phyloP scores from a whole-genome alignment of 2,113 vertebrate genomes.

The Grammomys dolichurus region DNA sequence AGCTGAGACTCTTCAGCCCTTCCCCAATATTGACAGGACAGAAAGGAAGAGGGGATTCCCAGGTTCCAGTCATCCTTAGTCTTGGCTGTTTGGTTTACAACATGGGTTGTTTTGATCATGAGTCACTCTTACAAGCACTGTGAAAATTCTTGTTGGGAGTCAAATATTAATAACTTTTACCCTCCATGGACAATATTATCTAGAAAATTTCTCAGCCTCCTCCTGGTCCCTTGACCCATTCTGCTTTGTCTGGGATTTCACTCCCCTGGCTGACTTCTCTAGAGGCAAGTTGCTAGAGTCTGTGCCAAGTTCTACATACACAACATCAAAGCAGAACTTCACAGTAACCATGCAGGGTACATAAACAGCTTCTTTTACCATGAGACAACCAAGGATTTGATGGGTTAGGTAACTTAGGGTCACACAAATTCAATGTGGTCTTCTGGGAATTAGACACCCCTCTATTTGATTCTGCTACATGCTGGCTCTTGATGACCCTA shows the following conservation, averaged over 20 bases:
- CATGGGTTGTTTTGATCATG: constrained; percentile 39
- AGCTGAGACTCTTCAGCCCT: constrained; percentile 58
- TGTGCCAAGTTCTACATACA: not conserved
- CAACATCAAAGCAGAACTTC: not conserved
- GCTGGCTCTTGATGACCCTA: not conserved
- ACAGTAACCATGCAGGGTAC: not conserved
- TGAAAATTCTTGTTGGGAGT: not conserved
- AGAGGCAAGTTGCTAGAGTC: not conserved
- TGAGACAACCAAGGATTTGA: not conserved
- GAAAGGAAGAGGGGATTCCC: constrained; percentile 47
- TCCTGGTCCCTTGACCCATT: not conserved
- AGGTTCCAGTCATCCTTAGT: not conserved
- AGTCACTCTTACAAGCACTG: constrained; percentile 49
- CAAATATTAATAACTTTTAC: not conserved
- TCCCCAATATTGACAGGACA: constrained; percentile 10
- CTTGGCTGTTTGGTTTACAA: not conserved
- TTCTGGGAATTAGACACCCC: not conserved
- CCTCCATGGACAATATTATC: not conserved
- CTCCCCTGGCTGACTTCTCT: not conserved
- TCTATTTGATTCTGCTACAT: not conserved
- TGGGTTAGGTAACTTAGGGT: not conserved
- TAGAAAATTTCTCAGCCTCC: not conserved
- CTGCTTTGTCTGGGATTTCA: not conserved
- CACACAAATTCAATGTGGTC: not conserved
- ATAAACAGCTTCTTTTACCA: not conserved